These are phyloP conservation scores for Andricus curvator DNA, from an alignment of 2,888 invertebrate species.

Conservation along the genomic window DNA sequence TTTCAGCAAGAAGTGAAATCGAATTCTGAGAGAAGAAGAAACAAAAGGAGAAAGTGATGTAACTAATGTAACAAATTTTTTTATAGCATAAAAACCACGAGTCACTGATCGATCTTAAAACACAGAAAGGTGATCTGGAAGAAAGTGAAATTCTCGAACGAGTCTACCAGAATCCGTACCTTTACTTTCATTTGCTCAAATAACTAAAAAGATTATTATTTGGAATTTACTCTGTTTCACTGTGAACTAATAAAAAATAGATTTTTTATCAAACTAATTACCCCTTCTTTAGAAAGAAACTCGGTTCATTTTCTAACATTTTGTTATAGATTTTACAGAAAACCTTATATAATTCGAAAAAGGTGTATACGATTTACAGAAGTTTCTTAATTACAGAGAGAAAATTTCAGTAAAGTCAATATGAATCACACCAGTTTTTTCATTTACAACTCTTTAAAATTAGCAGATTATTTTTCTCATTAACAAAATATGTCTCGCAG, in stretches of 20 bases:
- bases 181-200: constrained; percentile 56
- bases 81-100: neutral
- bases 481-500: no score
- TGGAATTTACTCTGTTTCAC: neutral
- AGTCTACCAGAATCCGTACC: constrained; percentile 10
- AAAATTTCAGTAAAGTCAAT: no score
- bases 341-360: no score
- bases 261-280: neutral
- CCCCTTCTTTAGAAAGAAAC: no score
- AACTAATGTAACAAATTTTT: neutral
- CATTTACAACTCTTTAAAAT: no score
- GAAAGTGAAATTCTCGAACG: constrained; percentile 15
- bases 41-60: constrained; percentile 4
- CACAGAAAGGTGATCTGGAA: neutral
- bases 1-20: neutral
- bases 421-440: no score
- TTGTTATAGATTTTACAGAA: no score
- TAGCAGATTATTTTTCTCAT: no score
- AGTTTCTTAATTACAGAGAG: no score
- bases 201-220: constrained; percentile 44
- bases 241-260: neutral
- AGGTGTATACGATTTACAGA: no score
- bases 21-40: neutral
- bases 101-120: neutral
- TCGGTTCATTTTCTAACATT: no score